Conservation (phyloP, 2,888 invertebrate species). For the Meiosimyza platycephala region DNA sequence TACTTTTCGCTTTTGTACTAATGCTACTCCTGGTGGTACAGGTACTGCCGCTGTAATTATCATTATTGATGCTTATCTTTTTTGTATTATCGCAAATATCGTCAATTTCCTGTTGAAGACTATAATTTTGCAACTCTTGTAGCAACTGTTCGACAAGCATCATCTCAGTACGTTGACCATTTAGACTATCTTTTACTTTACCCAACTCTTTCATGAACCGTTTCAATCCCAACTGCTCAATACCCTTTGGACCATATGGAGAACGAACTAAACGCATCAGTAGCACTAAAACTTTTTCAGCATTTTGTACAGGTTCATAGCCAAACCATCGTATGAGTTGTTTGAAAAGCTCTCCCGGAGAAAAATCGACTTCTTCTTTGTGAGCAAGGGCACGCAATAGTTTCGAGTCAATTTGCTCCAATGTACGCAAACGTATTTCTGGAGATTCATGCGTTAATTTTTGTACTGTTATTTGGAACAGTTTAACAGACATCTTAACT, state of each 20-base stretch:
- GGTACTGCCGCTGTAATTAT: no score
- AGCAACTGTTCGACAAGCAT: conserved; percentile 51
- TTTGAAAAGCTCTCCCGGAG: conserved; percentile 59
- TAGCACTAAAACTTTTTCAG: conserved; percentile 53
- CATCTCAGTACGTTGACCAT: conserved; percentile 35
- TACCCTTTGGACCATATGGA: conserved; percentile 49
- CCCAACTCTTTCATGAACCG: conserved; percentile 56
- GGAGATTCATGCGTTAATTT: conserved; percentile 59
- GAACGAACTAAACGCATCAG: conserved; percentile 58
- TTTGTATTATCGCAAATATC: conserved; percentile 28
- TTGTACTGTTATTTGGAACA: conserved; percentile 50
- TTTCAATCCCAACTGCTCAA: conserved; percentile 52
- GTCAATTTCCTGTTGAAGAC: conserved; percentile 27
- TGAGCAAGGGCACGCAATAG: conserved; percentile 55
- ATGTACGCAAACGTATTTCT: conserved; percentile 62
- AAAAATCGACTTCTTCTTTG: conserved; percentile 55
- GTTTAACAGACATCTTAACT: conserved; percentile 41
- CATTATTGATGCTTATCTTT: conserved; percentile 17
- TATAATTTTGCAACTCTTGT: conserved; percentile 41
- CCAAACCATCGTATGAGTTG: conserved; percentile 65
- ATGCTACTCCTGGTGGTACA: neutral
- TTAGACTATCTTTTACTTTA: conserved; percentile 56
- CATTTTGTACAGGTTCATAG: conserved; percentile 51
- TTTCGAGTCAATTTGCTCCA: conserved; percentile 60
- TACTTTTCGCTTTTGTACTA: neutral